phyloP scores from a whole-genome alignment of 2,113 vertebrate species.

The Bos taurus region DNA sequence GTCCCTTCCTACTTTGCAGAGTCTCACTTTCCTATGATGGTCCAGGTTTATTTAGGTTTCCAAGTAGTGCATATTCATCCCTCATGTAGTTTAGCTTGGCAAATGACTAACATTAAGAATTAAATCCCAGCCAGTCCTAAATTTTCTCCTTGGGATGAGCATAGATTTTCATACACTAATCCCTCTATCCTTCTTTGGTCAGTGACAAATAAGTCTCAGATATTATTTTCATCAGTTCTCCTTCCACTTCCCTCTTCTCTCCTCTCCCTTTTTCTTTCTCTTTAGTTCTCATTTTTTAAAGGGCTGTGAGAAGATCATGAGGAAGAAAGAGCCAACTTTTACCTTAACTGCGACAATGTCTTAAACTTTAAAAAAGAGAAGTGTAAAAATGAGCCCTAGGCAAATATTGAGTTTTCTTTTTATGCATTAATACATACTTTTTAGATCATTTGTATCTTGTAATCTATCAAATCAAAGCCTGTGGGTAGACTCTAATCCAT shows the following conservation, averaged over 20 bases:
- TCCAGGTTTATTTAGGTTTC: background rate
- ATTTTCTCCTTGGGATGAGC: background rate
- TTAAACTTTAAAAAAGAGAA: background rate
- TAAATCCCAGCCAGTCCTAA: background rate
- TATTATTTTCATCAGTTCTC: background rate
- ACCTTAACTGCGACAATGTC: background rate
- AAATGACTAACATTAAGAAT: background rate
- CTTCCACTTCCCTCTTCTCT: background rate
- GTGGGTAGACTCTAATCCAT: background rate
- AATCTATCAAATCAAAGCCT: background rate
- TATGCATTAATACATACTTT: background rate
- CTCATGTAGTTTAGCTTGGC: background rate
- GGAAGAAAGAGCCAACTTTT: background rate
- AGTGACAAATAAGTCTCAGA: background rate
- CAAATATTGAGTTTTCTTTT: background rate
- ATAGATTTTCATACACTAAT: background rate
- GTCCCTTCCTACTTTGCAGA: background rate
- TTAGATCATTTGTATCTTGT: background rate
- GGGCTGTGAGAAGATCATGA: background rate
- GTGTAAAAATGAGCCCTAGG: background rate
- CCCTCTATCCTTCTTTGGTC: background rate
- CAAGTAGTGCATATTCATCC: background rate
- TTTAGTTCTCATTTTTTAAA: background rate
- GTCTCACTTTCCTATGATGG: background rate
- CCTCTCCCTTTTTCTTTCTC: background rate